Percentiles rank a stretch among this genome's conserved stretches.
These are phyloP conservation scores for Bagarius yarrelli DNA, from an alignment of 2,113 vertebrate species.

Conservation along the genomic window DNA sequence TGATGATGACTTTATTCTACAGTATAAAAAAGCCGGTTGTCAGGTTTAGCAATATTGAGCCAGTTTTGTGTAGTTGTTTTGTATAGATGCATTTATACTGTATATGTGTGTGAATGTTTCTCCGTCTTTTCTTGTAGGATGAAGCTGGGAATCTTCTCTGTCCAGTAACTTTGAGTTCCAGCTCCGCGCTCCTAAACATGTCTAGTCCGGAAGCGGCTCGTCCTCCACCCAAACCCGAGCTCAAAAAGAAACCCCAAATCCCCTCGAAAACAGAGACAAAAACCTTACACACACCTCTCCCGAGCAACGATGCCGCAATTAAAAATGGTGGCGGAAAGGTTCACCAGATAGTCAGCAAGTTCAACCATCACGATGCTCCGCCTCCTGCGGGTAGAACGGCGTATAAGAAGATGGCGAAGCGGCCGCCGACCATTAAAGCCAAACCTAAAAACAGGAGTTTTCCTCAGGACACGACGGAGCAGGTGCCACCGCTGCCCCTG, in stretches of 20 bases:
- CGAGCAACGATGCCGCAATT: background rate
- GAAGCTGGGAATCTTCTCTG: constrained; percentile 10
- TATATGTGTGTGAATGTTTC: no score
- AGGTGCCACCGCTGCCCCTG: constrained; percentile 39
- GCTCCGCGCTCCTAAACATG: constrained; percentile 52
- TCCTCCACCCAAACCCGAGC: constrained; percentile 45
- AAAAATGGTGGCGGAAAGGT: constrained; percentile 60
- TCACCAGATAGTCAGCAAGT: constrained; percentile 67
- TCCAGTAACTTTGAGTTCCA: background rate
- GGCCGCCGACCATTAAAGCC: constrained; percentile 56
- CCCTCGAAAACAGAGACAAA: constrained; percentile 51
- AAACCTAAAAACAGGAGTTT: background rate
- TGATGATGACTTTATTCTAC: no score
- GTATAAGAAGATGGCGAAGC: constrained; percentile 11
- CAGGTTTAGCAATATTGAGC: no score
- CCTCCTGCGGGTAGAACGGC: background rate
- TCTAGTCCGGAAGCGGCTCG: constrained; percentile 58
- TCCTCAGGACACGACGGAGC: background rate
- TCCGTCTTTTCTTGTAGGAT: constrained; percentile 23
- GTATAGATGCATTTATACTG: no score
- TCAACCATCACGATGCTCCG: constrained; percentile 55
- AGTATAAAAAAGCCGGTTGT: no score
- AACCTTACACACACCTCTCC: constrained; percentile 17
- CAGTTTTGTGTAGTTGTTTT: no score
- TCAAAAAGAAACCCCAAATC: constrained; percentile 58